phyloP scores from a whole-genome alignment of 2,888 invertebrate genomes.

The Mechanitis messenoides region DNA sequence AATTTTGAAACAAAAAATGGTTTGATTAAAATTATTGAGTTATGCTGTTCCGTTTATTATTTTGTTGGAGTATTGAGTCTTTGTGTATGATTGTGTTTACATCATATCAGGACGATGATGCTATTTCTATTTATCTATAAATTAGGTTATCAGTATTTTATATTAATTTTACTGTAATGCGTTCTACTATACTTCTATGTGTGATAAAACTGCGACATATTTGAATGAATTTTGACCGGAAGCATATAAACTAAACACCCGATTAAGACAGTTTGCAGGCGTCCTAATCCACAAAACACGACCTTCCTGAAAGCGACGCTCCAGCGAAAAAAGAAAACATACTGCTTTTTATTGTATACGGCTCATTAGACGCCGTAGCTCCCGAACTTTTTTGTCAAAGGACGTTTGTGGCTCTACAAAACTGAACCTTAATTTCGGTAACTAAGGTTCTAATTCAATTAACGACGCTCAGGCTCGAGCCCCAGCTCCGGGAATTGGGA shows the following conservation, averaged over 20 bases:
- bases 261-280: constrained; percentile 25
- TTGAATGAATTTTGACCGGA: not conserved
- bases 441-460: constrained; percentile 29
- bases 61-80: too few species aligned
- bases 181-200: not conserved
- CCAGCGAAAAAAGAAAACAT: constrained; percentile 36
- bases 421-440: constrained; percentile 26
- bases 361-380: constrained; percentile 50
- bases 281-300: constrained; percentile 31
- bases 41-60: too few species aligned
- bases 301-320: constrained; percentile 32
- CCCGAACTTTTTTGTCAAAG: constrained; percentile 48
- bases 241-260: constrained; percentile 20
- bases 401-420: constrained; percentile 29
- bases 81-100: not conserved
- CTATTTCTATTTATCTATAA: too few species aligned
- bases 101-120: too few species aligned
- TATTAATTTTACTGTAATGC: too few species aligned
- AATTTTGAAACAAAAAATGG: too few species aligned
- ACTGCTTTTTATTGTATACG: constrained; percentile 50
- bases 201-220: not conserved
- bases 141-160: too few species aligned
- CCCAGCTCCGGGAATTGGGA: constrained; percentile 40
- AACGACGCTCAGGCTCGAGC: constrained; percentile 12
- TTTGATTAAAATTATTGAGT: too few species aligned